Conservation (phyloP, 2,113 vertebrate species). For the Antechinus flavipes region DNA sequence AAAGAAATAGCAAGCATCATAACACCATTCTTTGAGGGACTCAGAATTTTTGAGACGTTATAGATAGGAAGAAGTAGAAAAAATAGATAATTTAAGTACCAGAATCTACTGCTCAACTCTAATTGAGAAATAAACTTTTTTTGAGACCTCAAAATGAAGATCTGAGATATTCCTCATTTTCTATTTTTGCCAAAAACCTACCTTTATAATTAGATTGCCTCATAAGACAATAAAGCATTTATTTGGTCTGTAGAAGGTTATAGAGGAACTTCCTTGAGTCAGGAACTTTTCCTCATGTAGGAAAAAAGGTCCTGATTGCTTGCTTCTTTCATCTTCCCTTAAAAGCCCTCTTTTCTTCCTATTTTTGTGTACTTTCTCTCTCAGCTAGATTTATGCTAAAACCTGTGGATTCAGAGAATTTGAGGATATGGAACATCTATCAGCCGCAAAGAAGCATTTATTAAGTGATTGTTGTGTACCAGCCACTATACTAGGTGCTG, state of each 20-base stretch:
- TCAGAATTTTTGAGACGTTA: conserved; percentile 16
- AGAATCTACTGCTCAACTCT: not conserved
- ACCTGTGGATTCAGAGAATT: conserved; percentile 6
- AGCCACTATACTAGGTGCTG: not conserved
- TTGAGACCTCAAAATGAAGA: not conserved
- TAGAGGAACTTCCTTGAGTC: not conserved
- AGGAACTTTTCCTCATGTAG: not conserved
- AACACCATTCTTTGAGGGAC: not conserved
- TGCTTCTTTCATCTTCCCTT: not conserved
- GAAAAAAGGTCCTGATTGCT: conserved; percentile 21
- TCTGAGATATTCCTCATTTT: not conserved
- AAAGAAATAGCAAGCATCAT: not conserved
- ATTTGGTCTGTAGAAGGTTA: not conserved
- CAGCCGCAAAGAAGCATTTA: not conserved
- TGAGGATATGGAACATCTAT: not conserved
- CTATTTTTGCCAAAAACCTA: not conserved
- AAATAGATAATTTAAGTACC: not conserved
- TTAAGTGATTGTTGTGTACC: not conserved
- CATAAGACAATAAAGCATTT: not conserved
- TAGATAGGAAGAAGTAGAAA: not conserved
- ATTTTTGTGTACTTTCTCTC: not conserved
- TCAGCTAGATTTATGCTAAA: conserved; percentile 24
- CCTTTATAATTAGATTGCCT: not conserved
- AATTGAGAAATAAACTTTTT: conserved; percentile 23
- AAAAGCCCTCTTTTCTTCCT: not conserved